Evolutionary conservation across 1,140 invertebrate genomes (phyloP), one percentile per base, ranked within the genome.

Genomic region (Cataglyphis hispanica): DNA sequence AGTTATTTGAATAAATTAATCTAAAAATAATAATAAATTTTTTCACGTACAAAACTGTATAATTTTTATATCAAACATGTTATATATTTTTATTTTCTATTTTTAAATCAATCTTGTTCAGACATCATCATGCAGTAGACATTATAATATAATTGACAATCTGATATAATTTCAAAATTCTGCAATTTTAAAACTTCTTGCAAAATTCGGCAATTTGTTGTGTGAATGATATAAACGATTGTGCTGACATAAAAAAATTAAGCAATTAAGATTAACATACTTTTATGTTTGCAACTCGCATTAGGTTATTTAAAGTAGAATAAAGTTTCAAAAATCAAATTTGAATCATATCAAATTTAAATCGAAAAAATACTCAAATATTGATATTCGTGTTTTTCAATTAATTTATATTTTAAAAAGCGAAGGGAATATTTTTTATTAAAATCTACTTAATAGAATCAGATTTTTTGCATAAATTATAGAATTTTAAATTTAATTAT

Each of bases 241-340:
- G 2, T 53, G 63, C 43, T 69, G 76, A 80, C 56, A 80, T 53
- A 58, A 77, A 66, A 66, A 31, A 77, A 46, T 89, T 77, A 53
- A 61, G 72, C 58, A 83, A n/a, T 50, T 22, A 50, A 53, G 58
- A 58, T 25, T 86, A 88, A 89, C 88, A 89, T 61, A 89, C 64
- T 86, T 89, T 86, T 37, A 61, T 6, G 27, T 76, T 40, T 66
- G 64, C 75, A 63, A 22, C 19, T 77, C 4, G 25, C 27, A 37
- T 37, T 25, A n/a, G 6, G 1, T 1, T 56, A 74, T 37, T 74
- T 37, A 25, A 46, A 43, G 7, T 40, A 8, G 16, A 31, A 46
- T 16, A 7, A 16, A 64, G 7, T 19, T 27, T 16, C 8, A 27
- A 40, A 76, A 50, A 8, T 31, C 2, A 19, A 61, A 34, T 8